Conservation (phyloP, 2,888 invertebrate species). For the Argyra leucocephala region DNA sequence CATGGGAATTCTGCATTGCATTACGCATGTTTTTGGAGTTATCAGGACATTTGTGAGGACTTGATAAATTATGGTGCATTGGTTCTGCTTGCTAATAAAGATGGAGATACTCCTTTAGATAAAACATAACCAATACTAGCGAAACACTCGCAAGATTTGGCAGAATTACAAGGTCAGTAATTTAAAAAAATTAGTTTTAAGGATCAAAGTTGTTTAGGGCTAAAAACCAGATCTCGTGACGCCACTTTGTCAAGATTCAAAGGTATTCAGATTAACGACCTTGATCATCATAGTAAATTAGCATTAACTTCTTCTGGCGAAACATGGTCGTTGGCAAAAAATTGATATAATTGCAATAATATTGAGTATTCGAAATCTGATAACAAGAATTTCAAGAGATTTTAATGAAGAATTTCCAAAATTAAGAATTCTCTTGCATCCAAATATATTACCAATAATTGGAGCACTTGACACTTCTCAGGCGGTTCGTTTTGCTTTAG, state of each 20-base stretch:
- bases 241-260: constrained; percentile 95
- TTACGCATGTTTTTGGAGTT: constrained; percentile 99
- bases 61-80: constrained; percentile 82
- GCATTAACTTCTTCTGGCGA: constrained; percentile 73
- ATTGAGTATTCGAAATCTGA: constrained; percentile 78
- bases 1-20: constrained; percentile 98
- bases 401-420: constrained; percentile 98
- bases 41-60: constrained; percentile 86
- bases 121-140: constrained; percentile 80
- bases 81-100: constrained; percentile 89
- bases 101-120: constrained; percentile 90
- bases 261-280: constrained; percentile 87
- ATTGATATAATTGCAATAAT: constrained; percentile 97
- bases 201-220: constrained; percentile 93
- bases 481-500: constrained; percentile 84
- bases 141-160: constrained; percentile 62
- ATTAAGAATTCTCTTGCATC: constrained; percentile 94
- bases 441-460: constrained; percentile 91
- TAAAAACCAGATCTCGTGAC: constrained; percentile 89
- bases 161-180: constrained; percentile 84
- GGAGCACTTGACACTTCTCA: constrained; percentile 92
- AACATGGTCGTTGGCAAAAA: constrained; percentile 91
- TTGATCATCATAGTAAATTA: constrained; percentile 74
- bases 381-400: constrained; percentile 83
- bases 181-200: constrained; percentile 92